phyloP scores from a whole-genome alignment of 2,797 vertebrate species.

The Danio kyathit region DNA sequence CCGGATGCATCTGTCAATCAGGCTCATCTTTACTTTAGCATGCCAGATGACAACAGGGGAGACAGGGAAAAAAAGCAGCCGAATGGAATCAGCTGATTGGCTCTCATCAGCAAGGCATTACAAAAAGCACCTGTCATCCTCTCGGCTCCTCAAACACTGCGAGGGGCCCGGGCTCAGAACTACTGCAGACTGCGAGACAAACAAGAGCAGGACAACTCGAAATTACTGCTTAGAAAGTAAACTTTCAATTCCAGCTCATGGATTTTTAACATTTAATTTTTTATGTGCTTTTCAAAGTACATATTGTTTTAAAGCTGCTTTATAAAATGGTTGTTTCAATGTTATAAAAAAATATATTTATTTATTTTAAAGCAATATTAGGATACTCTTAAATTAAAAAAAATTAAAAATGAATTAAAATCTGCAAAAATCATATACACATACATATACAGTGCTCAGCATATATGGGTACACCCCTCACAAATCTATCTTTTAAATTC shows the following conservation, averaged over 20 bases:
- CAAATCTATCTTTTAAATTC: too few species aligned
- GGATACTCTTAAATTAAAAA: too few species aligned
- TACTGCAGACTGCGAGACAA: slow-evolving; percentile 72
- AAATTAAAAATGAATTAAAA: too few species aligned
- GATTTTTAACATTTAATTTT: background rate
- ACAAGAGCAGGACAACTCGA: slow-evolving; percentile 58
- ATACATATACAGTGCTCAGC: too few species aligned
- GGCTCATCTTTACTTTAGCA: slow-evolving; percentile 88
- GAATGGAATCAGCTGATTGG: slow-evolving; percentile 86
- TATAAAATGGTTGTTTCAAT: too few species aligned
- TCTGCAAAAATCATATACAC: too few species aligned
- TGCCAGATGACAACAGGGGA: slow-evolving; percentile 90
- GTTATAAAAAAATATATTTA: too few species aligned
- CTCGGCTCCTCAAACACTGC: slow-evolving; percentile 77
- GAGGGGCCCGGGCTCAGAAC: slow-evolving; percentile 72
- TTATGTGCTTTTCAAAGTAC: too few species aligned
- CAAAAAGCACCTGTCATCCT: slow-evolving; percentile 94
- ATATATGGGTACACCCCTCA: too few species aligned
- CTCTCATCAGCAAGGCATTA: slow-evolving; percentile 94
- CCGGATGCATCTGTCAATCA: slow-evolving; percentile 94
- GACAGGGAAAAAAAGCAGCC: slow-evolving; percentile 70
- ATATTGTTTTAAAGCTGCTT: too few species aligned
- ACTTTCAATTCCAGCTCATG: background rate
- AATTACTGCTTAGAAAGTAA: background rate
- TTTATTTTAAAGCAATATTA: too few species aligned